Conservation (phyloP, 2,113 vertebrate species). For the Garra rufa region DNA sequence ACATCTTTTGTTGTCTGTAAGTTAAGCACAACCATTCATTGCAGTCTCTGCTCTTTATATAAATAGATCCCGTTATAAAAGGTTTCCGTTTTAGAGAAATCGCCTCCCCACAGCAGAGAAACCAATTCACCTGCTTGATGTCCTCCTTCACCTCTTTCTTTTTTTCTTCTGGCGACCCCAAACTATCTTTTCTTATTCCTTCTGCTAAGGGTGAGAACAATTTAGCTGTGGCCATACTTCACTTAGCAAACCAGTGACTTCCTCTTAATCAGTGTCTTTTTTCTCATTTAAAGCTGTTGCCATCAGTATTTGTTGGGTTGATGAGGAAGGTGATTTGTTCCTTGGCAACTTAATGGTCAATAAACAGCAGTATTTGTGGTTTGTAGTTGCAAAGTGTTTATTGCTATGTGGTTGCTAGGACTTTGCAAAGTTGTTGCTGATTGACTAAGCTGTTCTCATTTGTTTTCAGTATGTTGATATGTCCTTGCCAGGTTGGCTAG, state of each 20-base stretch:
- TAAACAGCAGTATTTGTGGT: not conserved
- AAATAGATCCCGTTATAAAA: constrained; percentile 27
- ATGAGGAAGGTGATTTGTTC: not conserved
- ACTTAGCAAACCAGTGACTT: constrained; percentile 19
- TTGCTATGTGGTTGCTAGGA: not conserved
- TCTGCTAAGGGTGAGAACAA: constrained; percentile 10
- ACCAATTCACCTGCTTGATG: constrained; percentile 30
- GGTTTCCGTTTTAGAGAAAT: constrained; percentile 25
- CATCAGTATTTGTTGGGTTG: constrained; percentile 6
- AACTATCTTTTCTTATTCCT: constrained; percentile 14
- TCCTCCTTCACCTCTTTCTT: not conserved
- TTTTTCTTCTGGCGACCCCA: not conserved
- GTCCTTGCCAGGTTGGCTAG: not conserved
- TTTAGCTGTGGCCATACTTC: constrained; percentile 20
- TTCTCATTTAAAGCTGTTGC: constrained; percentile 5
- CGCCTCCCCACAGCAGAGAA: constrained; percentile 19
- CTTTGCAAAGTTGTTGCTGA: not conserved
- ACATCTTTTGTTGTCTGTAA: constrained; percentile 45
- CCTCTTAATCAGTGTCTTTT: constrained; percentile 15
- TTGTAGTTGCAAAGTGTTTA: not conserved
- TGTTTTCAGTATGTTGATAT: not conserved
- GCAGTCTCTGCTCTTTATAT: constrained; percentile 36
- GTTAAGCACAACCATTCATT: constrained; percentile 46
- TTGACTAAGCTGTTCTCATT: no score
- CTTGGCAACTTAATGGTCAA: not conserved